Evolutionary conservation across 2,888 invertebrate genomes (phyloP).

Genomic region (Trisateles emortualis): DNA sequence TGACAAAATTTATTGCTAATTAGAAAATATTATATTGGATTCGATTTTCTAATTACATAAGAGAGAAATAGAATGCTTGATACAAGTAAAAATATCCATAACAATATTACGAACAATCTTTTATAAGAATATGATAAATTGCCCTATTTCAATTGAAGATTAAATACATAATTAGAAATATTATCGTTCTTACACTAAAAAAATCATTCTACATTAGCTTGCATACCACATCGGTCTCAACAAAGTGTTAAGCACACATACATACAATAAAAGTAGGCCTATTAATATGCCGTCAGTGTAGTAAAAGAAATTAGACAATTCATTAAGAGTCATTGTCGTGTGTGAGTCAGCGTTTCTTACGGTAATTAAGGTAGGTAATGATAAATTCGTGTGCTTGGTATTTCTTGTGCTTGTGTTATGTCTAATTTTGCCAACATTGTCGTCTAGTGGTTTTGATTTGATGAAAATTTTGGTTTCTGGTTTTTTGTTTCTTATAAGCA

Average conservation of each 20-base stretch:
- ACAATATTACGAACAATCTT: no score
- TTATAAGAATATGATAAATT: no score
- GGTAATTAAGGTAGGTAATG: constrained; percentile 27
- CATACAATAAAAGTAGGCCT: constrained; percentile 37
- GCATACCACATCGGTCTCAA: constrained; percentile 27
- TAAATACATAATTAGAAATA: background rate
- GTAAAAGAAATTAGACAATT: constrained; percentile 78
- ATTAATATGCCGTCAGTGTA: constrained; percentile 73
- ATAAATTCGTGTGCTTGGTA: constrained; percentile 37
- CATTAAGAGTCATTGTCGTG: constrained; percentile 80
- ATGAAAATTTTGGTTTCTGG: no score
- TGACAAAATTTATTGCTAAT: background rate
- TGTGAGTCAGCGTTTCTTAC: constrained; percentile 69
- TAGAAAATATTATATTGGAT: background rate
- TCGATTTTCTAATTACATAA: no score
- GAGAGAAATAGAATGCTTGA: no score
- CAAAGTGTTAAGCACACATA: constrained; percentile 16
- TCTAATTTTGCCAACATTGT: constrained; percentile 30
- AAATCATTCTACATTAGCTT: constrained; percentile 16
- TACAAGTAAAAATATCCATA: no score
- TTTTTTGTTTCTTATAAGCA: no score
- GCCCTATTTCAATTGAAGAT: background rate
- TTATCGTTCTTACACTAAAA: background rate
- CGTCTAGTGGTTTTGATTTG: background rate
- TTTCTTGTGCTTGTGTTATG: constrained; percentile 50